Conservation (phyloP, 2,113 vertebrate species). For the Ageneiosus marmoratus region DNA sequence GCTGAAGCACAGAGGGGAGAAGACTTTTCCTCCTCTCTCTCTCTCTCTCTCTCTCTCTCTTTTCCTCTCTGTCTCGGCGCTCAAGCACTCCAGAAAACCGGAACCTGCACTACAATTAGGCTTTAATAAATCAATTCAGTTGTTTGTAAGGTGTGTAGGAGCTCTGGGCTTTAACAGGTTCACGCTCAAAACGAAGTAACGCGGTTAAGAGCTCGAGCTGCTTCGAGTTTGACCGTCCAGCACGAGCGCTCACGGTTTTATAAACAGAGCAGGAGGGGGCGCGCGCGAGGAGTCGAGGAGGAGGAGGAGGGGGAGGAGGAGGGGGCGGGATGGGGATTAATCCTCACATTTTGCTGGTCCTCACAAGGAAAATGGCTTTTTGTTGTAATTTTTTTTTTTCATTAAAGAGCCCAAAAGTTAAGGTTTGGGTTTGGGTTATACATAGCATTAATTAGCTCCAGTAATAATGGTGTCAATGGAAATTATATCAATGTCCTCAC, state of each 20-base stretch:
- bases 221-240: conserved; percentile 57
- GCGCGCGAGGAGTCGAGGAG: not conserved
- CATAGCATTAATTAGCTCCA: no score
- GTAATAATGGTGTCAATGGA: no score
- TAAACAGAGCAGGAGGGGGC: conserved; percentile 57
- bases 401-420: no score
- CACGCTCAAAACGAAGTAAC: no score
- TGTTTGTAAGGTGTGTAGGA: conserved; percentile 35
- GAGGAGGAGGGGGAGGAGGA: not conserved
- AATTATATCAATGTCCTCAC: no score
- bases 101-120: not conserved
- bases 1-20: not conserved
- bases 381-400: no score
- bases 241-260: conserved; percentile 67
- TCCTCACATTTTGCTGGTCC: no score
- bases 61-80: not conserved
- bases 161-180: not conserved
- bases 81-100: not conserved
- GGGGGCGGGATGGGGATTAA: no score
- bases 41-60: not conserved
- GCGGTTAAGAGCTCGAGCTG: conserved; percentile 9
- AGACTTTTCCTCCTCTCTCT: not conserved
- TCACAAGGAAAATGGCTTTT: no score
- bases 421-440: no score
- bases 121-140: not conserved